Base-by-base conservation (phyloP, 2,888 invertebrate species). In the Scrobipalpa atriplicella region DNA sequence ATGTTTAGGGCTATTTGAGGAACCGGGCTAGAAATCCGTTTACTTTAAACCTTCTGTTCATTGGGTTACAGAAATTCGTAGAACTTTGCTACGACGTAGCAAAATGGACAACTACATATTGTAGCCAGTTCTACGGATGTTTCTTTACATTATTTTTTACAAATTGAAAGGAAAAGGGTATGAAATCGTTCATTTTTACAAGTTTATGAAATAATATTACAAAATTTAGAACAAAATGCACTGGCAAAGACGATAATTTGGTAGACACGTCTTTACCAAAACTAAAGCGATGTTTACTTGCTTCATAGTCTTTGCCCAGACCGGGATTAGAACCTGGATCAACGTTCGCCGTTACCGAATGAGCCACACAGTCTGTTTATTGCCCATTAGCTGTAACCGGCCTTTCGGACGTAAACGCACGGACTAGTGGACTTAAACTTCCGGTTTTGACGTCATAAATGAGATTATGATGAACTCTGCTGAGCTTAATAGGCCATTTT, bases 291-390 rank as follows among this genome's bases (percentile, higher is more conserved):
- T 7, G 16, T 41, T 11, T 39, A 62, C 61, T 39, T 2, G 1
- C 10, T 41, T 13, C 43, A 16, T 5, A 62, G 11, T 62, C 43
- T 10, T 39, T 73, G 77, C 69, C 65, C 66, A 73, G 66, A 13
- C 73, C 72, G 73, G 79, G 80, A 81, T 83, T 81, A 81, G 75
- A 76, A 71, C 74, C 68, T 71, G 80, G 83, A 80, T 82, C 81
- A 82, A 73, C 73, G 74, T 73, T 68, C 74, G 75, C 76, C 76
- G 78, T 81, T 79, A 76, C 77, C 74, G 67, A 70, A 74, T 75
- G 76, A 75, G 74, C 77, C 78, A 74, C 71, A 70, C 75, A 78
- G 78, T 78, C 80, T 76, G 78, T 84, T 83, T 83, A 84, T 83
- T 74, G 82, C 73, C 83, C 83, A 82, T 84, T 84, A 84, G 74